Evolutionary conservation across 35 echinoderm and acorn worm genomes (phyloP), one percentile per base, ranked within the genome.

Genomic region (Diadema setosum): DNA sequence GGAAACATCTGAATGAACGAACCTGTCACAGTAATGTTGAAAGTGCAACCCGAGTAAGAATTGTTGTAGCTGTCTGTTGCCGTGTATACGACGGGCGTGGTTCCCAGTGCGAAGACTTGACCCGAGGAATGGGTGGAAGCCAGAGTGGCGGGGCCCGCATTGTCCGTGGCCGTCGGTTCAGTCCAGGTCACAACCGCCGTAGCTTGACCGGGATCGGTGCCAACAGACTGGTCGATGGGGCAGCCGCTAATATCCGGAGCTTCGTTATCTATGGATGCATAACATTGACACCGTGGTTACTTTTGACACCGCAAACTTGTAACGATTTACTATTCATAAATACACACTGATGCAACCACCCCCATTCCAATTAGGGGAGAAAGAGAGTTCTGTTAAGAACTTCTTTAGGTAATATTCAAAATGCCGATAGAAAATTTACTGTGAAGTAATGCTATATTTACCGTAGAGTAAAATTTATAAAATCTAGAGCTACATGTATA

Each of bases 1-100:
- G 60, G 55, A 61, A 39, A n/a, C 4, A 39, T 85, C 83, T 85
- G 46, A 6, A 20, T 1, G 44, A 41, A 16, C 83, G n/a, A 29
- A 92, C 90, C 90, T 46, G 58, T 92, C 26, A 92, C 84, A 61
- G 52, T 60, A 23, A 92, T 61, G 12, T 25, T 48, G 41, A 92
- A 92, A 15, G 46, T 32, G 57, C 90, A 92, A 6, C 30, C 17
- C 25, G 73, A 70, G 1, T 4, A 3, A n/a, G 11, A 0, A 82
- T 92, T 92, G 11, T 36, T 35, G 18, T 39, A 87, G 0, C 34
- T 3, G 55, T 92, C 90, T 3, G 2, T 48, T 9, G 76, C 84
- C 4, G 0, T 29, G 58, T 87, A 92, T n/a, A 36, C 46, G 36
- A 92, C 90, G 1, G 46, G 34, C 2, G 84, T 92, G 41, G 29